Evolutionary conservation across 2,888 invertebrate species (phyloP).

Genomic region (Bugula neritina): DNA sequence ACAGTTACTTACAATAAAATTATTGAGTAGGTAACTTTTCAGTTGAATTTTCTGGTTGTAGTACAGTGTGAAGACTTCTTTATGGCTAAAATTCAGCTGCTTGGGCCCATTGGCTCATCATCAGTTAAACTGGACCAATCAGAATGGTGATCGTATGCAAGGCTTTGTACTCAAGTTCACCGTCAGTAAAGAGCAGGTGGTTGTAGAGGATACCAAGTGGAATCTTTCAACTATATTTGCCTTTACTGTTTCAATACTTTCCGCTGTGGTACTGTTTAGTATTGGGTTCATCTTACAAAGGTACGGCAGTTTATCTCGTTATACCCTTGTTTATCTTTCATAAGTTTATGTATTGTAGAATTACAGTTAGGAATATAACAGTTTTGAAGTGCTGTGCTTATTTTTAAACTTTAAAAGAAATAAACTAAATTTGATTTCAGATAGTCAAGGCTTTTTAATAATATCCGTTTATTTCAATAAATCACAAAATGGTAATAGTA

Average conservation of each 20-base stretch:
- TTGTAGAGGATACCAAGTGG: background rate
- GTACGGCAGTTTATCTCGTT: background rate
- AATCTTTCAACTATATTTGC: background rate
- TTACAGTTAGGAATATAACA: too few relatives aligned
- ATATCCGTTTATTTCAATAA: too few relatives aligned
- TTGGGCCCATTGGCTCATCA: background rate
- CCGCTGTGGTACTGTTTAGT: background rate
- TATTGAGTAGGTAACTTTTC: too few relatives aligned
- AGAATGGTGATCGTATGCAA: background rate
- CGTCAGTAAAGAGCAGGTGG: background rate
- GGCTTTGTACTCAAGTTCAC: background rate
- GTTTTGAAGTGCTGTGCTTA: too few relatives aligned
- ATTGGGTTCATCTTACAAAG: background rate
- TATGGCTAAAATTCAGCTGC: conserved; percentile 9
- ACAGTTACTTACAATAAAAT: too few relatives aligned
- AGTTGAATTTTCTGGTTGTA: too few relatives aligned
- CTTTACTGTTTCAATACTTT: background rate
- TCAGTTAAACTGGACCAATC: conserved; percentile 16
- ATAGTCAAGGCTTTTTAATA: too few relatives aligned
- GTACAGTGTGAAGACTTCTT: background rate
- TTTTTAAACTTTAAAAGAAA: too few relatives aligned
- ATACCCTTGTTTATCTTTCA: background rate
- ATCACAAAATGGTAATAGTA: too few relatives aligned
- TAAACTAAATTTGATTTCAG: too few relatives aligned
- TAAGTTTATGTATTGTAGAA: too few relatives aligned